Base-by-base conservation (phyloP, 1,140 invertebrate species). In the Drosophila orosa region DNA sequence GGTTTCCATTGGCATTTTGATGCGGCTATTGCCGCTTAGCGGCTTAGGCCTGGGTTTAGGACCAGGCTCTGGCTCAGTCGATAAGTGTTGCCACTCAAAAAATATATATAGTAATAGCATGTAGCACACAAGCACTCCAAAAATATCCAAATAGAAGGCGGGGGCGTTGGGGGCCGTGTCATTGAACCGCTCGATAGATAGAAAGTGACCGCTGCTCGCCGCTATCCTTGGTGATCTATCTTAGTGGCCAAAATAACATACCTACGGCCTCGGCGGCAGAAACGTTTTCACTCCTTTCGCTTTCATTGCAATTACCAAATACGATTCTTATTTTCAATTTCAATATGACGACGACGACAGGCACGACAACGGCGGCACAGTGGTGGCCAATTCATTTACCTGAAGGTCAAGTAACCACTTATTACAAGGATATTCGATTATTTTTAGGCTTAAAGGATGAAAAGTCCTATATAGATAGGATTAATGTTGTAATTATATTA, bases 251-350 rank as follows among this genome's bases (percentile, higher is more conserved):
- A 85, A 85, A 85, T 42, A 74, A 54, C 68, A 74, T 56, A 73
- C 48, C 60, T 50, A 54, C 57, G 54, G 35, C 58, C 37, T 62
- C 25, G 40, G 50, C 72, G 44, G 52, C 75, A 60, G 76, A 71
- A 78, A 78, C 55, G 85, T 89, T 89, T 89, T 89, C 84, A 89
- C 84, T 89, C 84, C 84, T 89, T 89, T 89, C 84, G 84, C 84
- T 89, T 89, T 89, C 84, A 80, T 89, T 84, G 73, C 84, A 89
- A 89, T 89, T 89, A 89, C 84, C 84, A 89, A 89, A 89, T 89
- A 89, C 84, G 84, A 89, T 89, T 89, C 84, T 89, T 89, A 89
- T 89, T 89, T 89, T 89, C 84, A 90, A 89, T 89, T 89, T 89
- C 84, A 89, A 89, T 89, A 89, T 89, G 84, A 89, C 59, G 76